Percentiles rank a stretch among this genome's conserved stretches.
These are phyloP conservation scores for Habropoda laboriosa DNA, from an alignment of 1,140 invertebrate species.

Conservation along the genomic window DNA sequence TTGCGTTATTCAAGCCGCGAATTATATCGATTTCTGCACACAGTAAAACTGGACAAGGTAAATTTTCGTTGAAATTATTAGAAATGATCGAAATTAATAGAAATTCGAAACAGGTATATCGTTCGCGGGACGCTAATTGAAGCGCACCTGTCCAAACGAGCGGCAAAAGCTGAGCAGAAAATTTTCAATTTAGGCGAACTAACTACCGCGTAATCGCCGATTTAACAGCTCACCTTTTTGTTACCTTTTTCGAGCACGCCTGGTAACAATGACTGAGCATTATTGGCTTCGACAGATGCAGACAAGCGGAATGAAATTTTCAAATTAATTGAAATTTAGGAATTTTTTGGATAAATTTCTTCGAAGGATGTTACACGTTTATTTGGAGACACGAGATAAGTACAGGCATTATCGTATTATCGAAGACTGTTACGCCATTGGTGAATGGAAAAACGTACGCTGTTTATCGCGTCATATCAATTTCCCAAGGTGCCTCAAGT, in stretches of 20 bases:
- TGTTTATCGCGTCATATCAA: conserved; percentile 11
- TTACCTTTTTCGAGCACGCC: conserved; percentile 63
- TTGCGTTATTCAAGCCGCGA: not conserved
- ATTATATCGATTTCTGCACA: not conserved
- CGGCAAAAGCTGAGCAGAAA: conserved; percentile 72
- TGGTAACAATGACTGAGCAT: conserved; percentile 74
- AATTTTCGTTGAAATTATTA: too few relatives aligned
- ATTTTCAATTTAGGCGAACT: conserved; percentile 68
- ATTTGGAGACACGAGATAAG: too few relatives aligned
- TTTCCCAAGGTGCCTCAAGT: conserved; percentile 17
- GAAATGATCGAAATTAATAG: too few relatives aligned
- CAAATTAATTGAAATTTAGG: too few relatives aligned
- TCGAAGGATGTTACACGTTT: too few relatives aligned
- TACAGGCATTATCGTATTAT: too few relatives aligned
- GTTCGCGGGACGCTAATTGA: conserved; percentile 57
- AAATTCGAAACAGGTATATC: too few relatives aligned
- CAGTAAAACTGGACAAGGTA: too few relatives aligned
- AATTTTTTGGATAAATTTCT: too few relatives aligned
- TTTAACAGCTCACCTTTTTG: conserved; percentile 67
- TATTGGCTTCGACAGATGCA: conserved; percentile 67
- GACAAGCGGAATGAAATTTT: too few relatives aligned
- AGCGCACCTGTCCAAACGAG: conserved; percentile 58
- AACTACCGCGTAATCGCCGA: conserved; percentile 70
- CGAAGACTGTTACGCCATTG: too few relatives aligned
- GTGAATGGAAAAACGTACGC: conserved; percentile 11